A percentile compares a stretch with the other conserved stretches of the same genome.
Evolutionary conservation across 2,888 invertebrate genomes (phyloP).

Genomic region (Halictus ligatus): DNA sequence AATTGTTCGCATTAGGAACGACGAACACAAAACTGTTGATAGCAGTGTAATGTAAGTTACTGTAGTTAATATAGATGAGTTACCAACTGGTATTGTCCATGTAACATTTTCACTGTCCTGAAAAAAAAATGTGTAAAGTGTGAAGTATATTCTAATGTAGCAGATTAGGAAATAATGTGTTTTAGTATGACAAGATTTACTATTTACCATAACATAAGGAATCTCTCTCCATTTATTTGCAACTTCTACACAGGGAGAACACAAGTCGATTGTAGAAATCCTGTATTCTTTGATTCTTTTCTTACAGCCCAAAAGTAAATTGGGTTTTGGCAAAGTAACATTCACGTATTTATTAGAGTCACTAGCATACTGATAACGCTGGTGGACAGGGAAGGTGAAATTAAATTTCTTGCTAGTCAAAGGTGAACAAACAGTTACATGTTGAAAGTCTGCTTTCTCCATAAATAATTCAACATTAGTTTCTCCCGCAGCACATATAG

Average conservation of each 20-base stretch:
- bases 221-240: slow-evolving; percentile 79
- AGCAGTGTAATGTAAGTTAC: slow-evolving; percentile 75
- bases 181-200: slow-evolving; percentile 5
- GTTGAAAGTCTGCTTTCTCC: slow-evolving; percentile 77
- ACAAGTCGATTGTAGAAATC: slow-evolving; percentile 77
- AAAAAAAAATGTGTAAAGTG: slow-evolving; percentile 41
- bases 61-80: slow-evolving; percentile 61
- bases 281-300: slow-evolving; percentile 74
- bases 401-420: slow-evolving; percentile 52
- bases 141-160: slow-evolving; percentile 6
- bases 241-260: slow-evolving; percentile 74
- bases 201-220: slow-evolving; percentile 73
- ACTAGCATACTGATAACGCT: slow-evolving; percentile 78
- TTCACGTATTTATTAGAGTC: slow-evolving; percentile 65
- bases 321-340: slow-evolving; percentile 72
- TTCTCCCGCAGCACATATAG: slow-evolving; percentile 78
- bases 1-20: slow-evolving; percentile 71
- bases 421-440: slow-evolving; percentile 74
- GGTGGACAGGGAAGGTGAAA: slow-evolving; percentile 78
- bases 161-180: not conserved
- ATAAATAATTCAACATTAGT: slow-evolving; percentile 80
- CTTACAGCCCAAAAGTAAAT: slow-evolving; percentile 78
- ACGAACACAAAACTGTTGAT: slow-evolving; percentile 72
- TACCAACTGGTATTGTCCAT: slow-evolving; percentile 79
- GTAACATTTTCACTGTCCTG: slow-evolving; percentile 71